Evolutionary conservation across 2,113 vertebrate genomes (phyloP), one percentile per base, ranked within the genome.

Genomic region (Tapirus terrestris): DNA sequence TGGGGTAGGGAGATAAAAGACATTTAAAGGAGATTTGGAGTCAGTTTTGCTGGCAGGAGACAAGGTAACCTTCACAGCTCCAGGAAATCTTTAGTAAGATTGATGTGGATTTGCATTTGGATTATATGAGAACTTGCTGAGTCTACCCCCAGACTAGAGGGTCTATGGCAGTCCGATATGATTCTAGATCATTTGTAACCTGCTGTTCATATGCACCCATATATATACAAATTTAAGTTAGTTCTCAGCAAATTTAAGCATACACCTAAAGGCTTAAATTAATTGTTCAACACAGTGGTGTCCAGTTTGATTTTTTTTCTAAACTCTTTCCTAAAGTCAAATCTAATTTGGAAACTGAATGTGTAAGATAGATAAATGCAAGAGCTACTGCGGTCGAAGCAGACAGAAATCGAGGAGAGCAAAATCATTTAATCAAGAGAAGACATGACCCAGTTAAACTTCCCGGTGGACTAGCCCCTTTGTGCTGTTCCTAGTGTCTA

Each of bases 321-420:
- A 29, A 93, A 63, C 29, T 72, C 51, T 79, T 83, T 93, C 13
- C 45, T 51, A 23, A 91, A 89, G 39, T 91, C 18, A 82, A 60
- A 75, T 67, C 43, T 96, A 86, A 63, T 82, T 93, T 94, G 48
- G 29, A 88, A 96, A 86, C 17, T 85, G 18, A 96, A 89, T 70
- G 29, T 92, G 29, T 60, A 87, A 81, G 88, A 80, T 63, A 93
- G 53, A 73, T 58, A 83, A 91, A 91, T 63, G 63, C 7, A 94
- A 89, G 18, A 58, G 51, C 61, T 80, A 20, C 53, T 92, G 17
- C 33, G 36, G 51, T 58, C 2, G 5, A 89, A 97, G 33, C 31
- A 91, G 67, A n/a, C 33, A 73, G 25, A 88, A 89, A 58, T 2
- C 75, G 31, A 76, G 33, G 60, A 91, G n/a, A 80, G 21, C 39